Percentiles rank a stretch among this genome's conserved stretches.
Conservation (phyloP, 2,888 invertebrate genomes). For the Cybosia mesomella region DNA sequence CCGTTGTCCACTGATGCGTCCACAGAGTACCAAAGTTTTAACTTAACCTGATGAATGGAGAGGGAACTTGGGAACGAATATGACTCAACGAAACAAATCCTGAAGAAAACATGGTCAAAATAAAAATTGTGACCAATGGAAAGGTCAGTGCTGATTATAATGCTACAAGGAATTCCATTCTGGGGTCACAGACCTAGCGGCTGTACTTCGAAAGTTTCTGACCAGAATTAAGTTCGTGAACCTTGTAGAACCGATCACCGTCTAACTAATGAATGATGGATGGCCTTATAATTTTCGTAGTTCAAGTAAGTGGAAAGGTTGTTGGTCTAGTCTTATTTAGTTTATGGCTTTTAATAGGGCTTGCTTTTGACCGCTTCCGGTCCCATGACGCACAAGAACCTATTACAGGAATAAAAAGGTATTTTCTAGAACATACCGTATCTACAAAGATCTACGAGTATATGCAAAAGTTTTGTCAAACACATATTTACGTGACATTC, state of each 20-base stretch:
- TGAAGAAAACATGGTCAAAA: not conserved
- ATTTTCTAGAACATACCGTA: not conserved
- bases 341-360: not conserved
- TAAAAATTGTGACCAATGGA: not conserved
- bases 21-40: not conserved
- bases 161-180: not conserved
- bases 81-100: no score
- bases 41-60: not conserved
- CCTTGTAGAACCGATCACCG: not conserved
- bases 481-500: not conserved
- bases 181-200: not conserved
- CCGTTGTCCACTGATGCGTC: not conserved
- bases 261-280: not conserved
- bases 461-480: no score
- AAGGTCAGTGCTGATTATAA: not conserved
- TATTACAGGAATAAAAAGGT: not conserved
- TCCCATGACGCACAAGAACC: not conserved
- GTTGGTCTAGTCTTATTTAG: slow-evolving; percentile 1
- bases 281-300: not conserved
- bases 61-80: no score
- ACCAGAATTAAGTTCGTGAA: slow-evolving; percentile 5
- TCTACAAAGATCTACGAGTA: no score
- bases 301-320: slow-evolving; percentile 7
- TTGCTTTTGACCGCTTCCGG: not conserved
- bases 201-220: not conserved